Evolutionary conservation across 2,113 vertebrate species (phyloP), one percentile per base, ranked within the genome.

Genomic region (Eulemur macaco): DNA sequence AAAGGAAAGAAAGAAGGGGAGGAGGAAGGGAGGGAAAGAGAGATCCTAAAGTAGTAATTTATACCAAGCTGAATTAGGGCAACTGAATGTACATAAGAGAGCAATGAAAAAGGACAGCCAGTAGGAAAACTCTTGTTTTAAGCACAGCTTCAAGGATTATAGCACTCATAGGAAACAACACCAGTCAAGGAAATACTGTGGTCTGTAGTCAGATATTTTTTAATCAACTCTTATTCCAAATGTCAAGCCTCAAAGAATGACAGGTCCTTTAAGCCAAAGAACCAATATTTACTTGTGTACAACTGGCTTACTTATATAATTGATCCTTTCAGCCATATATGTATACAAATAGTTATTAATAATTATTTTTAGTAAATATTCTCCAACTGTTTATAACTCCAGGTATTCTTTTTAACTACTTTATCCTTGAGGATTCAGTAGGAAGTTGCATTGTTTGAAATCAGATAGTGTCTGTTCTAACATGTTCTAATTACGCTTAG

Each of bases 371-470:
- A 39, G 74, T 39, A 89, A 89, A 83, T 23, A 77, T 37, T 47
- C 39, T 68, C 56, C 47, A 92, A 18, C 23, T 76, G 25, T n/a
- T 84, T 92, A n/a, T 17, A 94, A 39, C 29, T 64, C n/a, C 21
- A 50, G 39, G 37, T n/a, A 58, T 12, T 60, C 47, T 86, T 85
- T 84, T 86, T 45, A 77, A 69, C 60, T 56, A 88, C 20, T 52
- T 80, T 80, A 42, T 92, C 80, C 64, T 90, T 69, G 37, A 87
- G 25, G 34, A 85, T 85, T 84, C 64, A 47, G 9, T 83, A 63
- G 18, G 56, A 96, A 94, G 52, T 71, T 92, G 7, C 29, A 42
- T 50, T 89, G 34, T 89, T 77, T 96, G 78, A 92, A 69, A 86
- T 92, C 52, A 91, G 66, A 81, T 52, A 34, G n/a, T 89, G 1